Evolutionary conservation across 2,888 invertebrate species (phyloP).

Genomic region (Salpingus planirostris): DNA sequence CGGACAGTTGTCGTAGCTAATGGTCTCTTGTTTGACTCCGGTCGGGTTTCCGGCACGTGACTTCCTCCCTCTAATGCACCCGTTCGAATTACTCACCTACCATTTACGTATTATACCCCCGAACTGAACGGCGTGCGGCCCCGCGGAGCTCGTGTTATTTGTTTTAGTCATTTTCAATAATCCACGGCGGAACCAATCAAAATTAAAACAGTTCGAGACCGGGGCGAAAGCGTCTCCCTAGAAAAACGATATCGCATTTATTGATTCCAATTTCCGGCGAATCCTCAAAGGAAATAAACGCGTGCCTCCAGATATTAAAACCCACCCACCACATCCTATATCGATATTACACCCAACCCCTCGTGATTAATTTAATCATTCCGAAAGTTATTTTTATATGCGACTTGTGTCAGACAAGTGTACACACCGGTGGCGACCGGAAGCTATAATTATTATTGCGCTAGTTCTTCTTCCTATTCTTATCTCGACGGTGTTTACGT

Average conservation of each 20-base stretch:
- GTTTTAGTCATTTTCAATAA: background rate
- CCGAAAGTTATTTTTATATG: too few species aligned
- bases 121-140: background rate
- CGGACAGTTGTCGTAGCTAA: slow-evolving; percentile 20
- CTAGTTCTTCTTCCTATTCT: too few species aligned
- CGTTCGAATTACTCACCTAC: slow-evolving; percentile 18
- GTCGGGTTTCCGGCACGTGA: slow-evolving; percentile 26
- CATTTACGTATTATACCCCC: background rate
- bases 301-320: slow-evolving; percentile 22
- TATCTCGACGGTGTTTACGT: too few species aligned
- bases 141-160: background rate
- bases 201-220: too few species aligned
- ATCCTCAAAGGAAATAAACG: slow-evolving; percentile 25
- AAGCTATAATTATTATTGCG: too few species aligned
- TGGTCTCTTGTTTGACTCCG: slow-evolving; percentile 25
- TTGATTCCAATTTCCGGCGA: slow-evolving; percentile 27
- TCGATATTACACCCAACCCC: too few species aligned
- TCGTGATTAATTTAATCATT: too few species aligned
- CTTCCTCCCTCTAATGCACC: slow-evolving; percentile 25
- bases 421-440: too few species aligned
- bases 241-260: too few species aligned
- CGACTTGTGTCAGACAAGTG: too few species aligned
- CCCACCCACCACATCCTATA: too few species aligned
- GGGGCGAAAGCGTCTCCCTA: too few species aligned
- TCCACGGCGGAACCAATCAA: background rate